Evolutionary conservation across 2,888 invertebrate species (phyloP).

Genomic region (Drosophila tanythrix): DNA sequence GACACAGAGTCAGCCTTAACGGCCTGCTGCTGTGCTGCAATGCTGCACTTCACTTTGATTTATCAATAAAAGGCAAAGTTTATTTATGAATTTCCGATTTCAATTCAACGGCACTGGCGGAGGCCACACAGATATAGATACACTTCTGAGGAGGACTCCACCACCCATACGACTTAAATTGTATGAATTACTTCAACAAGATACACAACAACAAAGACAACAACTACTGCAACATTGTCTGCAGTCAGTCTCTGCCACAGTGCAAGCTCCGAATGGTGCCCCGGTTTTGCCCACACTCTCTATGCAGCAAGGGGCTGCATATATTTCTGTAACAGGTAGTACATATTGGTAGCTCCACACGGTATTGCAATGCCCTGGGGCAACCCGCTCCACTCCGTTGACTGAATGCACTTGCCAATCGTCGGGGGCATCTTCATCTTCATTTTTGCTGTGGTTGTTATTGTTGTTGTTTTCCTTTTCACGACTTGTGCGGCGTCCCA

Average conservation of each 20-base stretch:
- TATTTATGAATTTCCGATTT: slow-evolving; percentile 78
- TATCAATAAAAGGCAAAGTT: slow-evolving; percentile 74
- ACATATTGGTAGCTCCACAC: slow-evolving; percentile 15
- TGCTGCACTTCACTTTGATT: slow-evolving; percentile 72
- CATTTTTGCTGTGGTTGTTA: not conserved
- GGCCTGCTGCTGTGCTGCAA: slow-evolving; percentile 42
- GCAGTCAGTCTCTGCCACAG: not conserved
- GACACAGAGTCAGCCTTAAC: slow-evolving; percentile 21
- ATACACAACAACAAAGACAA: slow-evolving; percentile 16
- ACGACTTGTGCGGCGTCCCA: slow-evolving; percentile 78
- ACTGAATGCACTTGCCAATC: slow-evolving; percentile 64
- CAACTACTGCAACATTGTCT: not conserved
- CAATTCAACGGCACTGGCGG: slow-evolving; percentile 52
- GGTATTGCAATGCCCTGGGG: slow-evolving; percentile 31
- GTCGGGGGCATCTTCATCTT: slow-evolving; percentile 67
- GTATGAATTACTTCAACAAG: slow-evolving; percentile 62
- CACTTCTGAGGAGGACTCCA: slow-evolving; percentile 28
- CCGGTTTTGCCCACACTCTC: slow-evolving; percentile 40
- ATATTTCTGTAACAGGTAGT: slow-evolving; percentile 48
- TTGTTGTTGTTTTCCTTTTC: slow-evolving; percentile 37
- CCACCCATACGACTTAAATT: slow-evolving; percentile 62
- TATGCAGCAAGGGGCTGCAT: not conserved
- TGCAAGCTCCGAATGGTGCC: slow-evolving; percentile 26
- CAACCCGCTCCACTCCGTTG: slow-evolving; percentile 19
- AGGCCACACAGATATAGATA: slow-evolving; percentile 40